Evolutionary conservation across 2,113 vertebrate species (phyloP), one percentile per base, ranked within the genome.

Genomic region (Equus przewalskii): DNA sequence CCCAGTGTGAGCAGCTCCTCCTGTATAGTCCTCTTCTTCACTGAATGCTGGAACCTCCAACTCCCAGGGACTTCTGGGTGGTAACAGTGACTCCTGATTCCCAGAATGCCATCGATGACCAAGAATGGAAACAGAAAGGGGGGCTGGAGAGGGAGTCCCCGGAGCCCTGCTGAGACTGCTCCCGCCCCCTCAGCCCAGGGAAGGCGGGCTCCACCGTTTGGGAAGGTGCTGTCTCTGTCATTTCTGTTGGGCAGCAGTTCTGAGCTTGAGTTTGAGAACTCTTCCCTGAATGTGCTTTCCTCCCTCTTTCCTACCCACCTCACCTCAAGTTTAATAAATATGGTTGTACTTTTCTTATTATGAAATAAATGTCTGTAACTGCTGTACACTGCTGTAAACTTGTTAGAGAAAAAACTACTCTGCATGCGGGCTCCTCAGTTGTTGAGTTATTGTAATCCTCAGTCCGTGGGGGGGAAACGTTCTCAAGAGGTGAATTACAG

Each of bases 361-460:
- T 93, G 90, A 98, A 97, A 94, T 97, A 96, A 97, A 98, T 97
- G 98, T 98, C 98, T 98, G 98, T 97, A 98, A 96, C 98, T 98
- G 98, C 98, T 98, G 98, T 98, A 96, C 90, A 90, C 97, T 97
- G 96, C 98, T 98, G 95, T 98, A 97, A 97, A 95, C 92, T 76
- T 88, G 96, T 94, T 97, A 96, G 89, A 86, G 96, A 91, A 94
- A 93, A 72, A 87, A 65, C 82, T 75, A 92, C 81, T 76, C 93
- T 96, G 98, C 97, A 97, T 97, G 97, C 78, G 91, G 96, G 93
- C 93, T 92, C 84, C 73, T 92, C 93, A 26, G 73, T 78, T 78
- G 73, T 33, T 33, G 58, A 81, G 85, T 88, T 65, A 54, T 6
- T 87, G 86, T 96, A 36, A 92, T 56, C 72, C 73, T 97, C 94